These are phyloP conservation scores for Rhagonycha fulva DNA, from an alignment of 2,888 invertebrate species.

Conservation along the genomic window DNA sequence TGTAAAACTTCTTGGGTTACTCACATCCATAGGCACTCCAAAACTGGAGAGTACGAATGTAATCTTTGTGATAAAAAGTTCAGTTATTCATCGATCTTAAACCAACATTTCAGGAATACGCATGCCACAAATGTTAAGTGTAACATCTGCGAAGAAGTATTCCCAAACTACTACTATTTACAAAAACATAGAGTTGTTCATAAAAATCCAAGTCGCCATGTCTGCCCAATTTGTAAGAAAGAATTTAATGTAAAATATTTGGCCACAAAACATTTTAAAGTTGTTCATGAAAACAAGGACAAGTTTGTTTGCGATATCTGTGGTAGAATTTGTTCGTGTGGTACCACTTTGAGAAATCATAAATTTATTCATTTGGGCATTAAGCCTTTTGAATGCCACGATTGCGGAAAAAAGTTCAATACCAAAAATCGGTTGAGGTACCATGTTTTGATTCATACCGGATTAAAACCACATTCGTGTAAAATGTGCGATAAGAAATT, in stretches of 20 bases:
- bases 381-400: conserved; percentile 43
- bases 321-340: conserved; percentile 48
- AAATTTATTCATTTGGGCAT: conserved; percentile 36
- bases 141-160: neutral
- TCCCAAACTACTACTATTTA: neutral
- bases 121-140: neutral
- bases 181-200: neutral
- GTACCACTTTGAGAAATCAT: conserved; percentile 31
- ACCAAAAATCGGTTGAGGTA: conserved; percentile 51
- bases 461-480: conserved; percentile 54
- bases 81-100: neutral
- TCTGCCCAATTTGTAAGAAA: conserved; percentile 51
- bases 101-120: neutral
- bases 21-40: neutral
- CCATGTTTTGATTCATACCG: conserved; percentile 42
- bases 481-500: conserved; percentile 59
- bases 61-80: neutral
- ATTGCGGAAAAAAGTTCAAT: conserved; percentile 49
- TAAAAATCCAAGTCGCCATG: conserved; percentile 20
- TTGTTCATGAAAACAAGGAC: conserved; percentile 17
- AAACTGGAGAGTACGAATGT: neutral
- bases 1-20: neutral
- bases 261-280: conserved; percentile 4
- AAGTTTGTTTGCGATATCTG: conserved; percentile 47
- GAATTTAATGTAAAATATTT: conserved; percentile 43